These are phyloP conservation scores for Glandiceps talaboti DNA, from an alignment of 53 echinoderm and acorn worm genomes.

Conservation along the genomic window DNA sequence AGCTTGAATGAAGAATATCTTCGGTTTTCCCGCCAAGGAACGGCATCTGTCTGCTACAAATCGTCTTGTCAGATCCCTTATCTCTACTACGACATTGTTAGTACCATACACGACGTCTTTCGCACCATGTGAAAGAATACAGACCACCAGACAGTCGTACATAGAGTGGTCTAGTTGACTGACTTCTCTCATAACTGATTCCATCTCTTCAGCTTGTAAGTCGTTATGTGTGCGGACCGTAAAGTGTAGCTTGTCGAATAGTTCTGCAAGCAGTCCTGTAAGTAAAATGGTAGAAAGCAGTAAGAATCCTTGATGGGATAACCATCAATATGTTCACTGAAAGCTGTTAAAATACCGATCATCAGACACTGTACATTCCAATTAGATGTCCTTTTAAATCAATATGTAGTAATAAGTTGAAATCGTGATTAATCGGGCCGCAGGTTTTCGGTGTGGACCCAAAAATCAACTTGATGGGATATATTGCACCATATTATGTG, in stretches of 20 bases:
- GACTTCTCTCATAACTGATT: slow-evolving; percentile 1
- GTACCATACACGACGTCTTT: slow-evolving; percentile 35
- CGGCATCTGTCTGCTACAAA: slow-evolving; percentile 68
- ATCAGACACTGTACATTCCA: neutral
- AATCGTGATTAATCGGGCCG: too few relatives aligned
- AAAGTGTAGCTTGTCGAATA: neutral
- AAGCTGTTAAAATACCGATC: too few relatives aligned
- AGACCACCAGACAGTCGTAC: slow-evolving; percentile 74
- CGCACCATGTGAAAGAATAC: slow-evolving; percentile 56
- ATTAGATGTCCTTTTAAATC: too few relatives aligned
- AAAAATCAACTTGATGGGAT: too few relatives aligned
- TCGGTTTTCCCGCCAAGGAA: slow-evolving; percentile 73
- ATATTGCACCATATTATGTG: too few relatives aligned
- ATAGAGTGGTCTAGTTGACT: slow-evolving; percentile 78
- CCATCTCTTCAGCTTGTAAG: neutral
- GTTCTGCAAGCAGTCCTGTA: neutral
- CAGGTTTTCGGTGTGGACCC: too few relatives aligned
- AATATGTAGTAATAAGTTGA: too few relatives aligned
- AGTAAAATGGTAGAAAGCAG: neutral
- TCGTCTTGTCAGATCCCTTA: slow-evolving; percentile 70
- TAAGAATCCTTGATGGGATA: too few relatives aligned
- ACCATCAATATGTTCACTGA: too few relatives aligned
- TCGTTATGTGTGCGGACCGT: neutral
- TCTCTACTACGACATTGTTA: slow-evolving; percentile 54
- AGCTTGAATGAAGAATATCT: slow-evolving; percentile 63